Evolutionary conservation across 1,140 invertebrate species (phyloP).

Genomic region (Brachionus manjavacas): DNA sequence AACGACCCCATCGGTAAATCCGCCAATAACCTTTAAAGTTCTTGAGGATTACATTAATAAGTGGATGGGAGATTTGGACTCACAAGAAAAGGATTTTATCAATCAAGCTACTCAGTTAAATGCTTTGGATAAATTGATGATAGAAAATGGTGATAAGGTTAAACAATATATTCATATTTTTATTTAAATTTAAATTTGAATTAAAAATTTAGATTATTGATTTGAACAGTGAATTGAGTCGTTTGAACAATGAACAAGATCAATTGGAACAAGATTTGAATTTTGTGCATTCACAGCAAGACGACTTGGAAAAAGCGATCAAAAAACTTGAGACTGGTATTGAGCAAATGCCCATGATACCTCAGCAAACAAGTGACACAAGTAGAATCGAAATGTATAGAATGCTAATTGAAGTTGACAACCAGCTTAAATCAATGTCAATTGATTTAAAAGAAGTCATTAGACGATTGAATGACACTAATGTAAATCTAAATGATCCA

Average conservation of each 20-base stretch:
- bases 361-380: constrained; percentile 42
- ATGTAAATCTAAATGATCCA: constrained; percentile 39
- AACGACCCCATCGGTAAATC: not conserved
- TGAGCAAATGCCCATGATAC: constrained; percentile 61
- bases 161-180: not conserved
- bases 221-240: constrained; percentile 75
- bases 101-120: constrained; percentile 90
- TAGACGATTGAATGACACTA: constrained; percentile 40
- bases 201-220: constrained; percentile 66
- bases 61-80: constrained; percentile 85
- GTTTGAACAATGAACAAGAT: constrained; percentile 80
- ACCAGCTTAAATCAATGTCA: constrained; percentile 37
- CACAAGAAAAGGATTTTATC: constrained; percentile 85
- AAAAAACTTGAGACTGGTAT: constrained; percentile 71
- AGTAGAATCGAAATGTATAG: constrained; percentile 42
- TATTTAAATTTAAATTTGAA: not conserved
- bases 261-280: constrained; percentile 86
- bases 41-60: constrained; percentile 89
- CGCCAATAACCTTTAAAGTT: constrained; percentile 72
- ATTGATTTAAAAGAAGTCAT: constrained; percentile 27
- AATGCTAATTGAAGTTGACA: constrained; percentile 39
- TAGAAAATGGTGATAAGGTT: constrained; percentile 80
- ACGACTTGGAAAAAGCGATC: constrained; percentile 80
- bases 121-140: constrained; percentile 82
- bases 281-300: constrained; percentile 83